A percentile compares a stretch with the other conserved stretches of the same genome.
Conservation (phyloP, 2,797 vertebrate genomes). For the Otolemur crassicaudatus region DNA sequence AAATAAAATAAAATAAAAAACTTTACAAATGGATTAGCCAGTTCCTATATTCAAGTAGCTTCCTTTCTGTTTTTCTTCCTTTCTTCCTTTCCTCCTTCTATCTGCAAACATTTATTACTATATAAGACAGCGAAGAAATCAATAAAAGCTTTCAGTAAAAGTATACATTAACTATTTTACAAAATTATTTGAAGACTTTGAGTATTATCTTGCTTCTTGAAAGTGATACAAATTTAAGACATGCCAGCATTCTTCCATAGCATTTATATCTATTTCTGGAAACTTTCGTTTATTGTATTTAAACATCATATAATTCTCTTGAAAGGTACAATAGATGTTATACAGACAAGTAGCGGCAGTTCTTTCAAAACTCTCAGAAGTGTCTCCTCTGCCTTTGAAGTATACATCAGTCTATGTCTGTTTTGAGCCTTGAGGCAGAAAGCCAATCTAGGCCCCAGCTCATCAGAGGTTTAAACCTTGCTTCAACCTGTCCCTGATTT, state of each 20-base stretch:
- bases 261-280: conserved; percentile 75
- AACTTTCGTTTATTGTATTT: conserved; percentile 80
- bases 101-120: conserved; percentile 44
- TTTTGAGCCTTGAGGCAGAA: conserved; percentile 73
- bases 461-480: conserved; percentile 77
- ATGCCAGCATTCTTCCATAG: conserved; percentile 48
- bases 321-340: conserved; percentile 78
- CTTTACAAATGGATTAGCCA: not conserved
- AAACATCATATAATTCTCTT: conserved; percentile 81
- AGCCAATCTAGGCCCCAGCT: conserved; percentile 69
- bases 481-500: conserved; percentile 80
- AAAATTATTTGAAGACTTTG: conserved; percentile 64
- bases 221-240: conserved; percentile 62
- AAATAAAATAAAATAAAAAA: not conserved
- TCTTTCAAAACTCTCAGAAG: conserved; percentile 76
- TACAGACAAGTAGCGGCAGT: conserved; percentile 76
- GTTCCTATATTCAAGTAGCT: not conserved
- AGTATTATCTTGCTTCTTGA: conserved; percentile 47
- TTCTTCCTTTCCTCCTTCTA: conserved; percentile 18
- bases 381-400: conserved; percentile 78
- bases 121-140: conserved; percentile 16
- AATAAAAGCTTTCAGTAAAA: conserved; percentile 52
- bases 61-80: not conserved
- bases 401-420: conserved; percentile 73
- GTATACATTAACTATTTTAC: conserved; percentile 56